These are phyloP conservation scores for Chiloscyllium plagiosum DNA, from an alignment of 2,113 vertebrate species.

Conservation along the genomic window DNA sequence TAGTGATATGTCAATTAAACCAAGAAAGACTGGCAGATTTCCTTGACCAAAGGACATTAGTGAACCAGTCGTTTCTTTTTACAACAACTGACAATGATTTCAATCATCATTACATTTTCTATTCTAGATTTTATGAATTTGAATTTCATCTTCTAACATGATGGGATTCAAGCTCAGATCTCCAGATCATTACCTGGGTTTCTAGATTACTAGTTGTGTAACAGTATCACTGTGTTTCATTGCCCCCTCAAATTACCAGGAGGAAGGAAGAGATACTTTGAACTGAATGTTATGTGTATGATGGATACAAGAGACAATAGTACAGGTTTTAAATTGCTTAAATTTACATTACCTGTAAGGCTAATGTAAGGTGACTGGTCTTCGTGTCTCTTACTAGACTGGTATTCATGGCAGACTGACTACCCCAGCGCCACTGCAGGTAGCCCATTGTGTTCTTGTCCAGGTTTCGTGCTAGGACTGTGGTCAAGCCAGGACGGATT, in stretches of 20 bases:
- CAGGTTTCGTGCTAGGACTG: slow-evolving; percentile 81
- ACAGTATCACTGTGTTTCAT: too few relatives aligned
- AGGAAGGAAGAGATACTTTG: not conserved
- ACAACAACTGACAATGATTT: too few relatives aligned
- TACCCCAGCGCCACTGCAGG: slow-evolving; percentile 90
- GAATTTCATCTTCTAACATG: too few relatives aligned
- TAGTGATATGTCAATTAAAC: too few relatives aligned
- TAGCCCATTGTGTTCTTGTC: slow-evolving; percentile 98
- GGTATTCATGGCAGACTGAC: slow-evolving; percentile 95
- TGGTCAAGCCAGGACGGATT: slow-evolving; percentile 78
- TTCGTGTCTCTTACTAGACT: slow-evolving; percentile 91
- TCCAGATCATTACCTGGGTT: too few relatives aligned
- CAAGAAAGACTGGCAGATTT: too few relatives aligned
- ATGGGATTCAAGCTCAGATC: too few relatives aligned
- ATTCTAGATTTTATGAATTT: too few relatives aligned
- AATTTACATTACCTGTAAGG: slow-evolving; percentile 69
- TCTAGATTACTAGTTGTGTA: too few relatives aligned
- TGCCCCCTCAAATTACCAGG: not conserved
- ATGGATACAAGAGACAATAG: not conserved
- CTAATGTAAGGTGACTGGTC: slow-evolving; percentile 83
- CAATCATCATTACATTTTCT: too few relatives aligned
- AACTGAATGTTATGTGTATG: not conserved
- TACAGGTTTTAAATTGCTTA: not conserved
- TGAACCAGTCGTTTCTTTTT: too few relatives aligned
- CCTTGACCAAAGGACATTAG: too few relatives aligned